Percentiles rank a stretch among this genome's conserved stretches.
These are phyloP conservation scores for Vidua chalybeata DNA, from an alignment of 2,113 vertebrate genomes.

Conservation along the genomic window DNA sequence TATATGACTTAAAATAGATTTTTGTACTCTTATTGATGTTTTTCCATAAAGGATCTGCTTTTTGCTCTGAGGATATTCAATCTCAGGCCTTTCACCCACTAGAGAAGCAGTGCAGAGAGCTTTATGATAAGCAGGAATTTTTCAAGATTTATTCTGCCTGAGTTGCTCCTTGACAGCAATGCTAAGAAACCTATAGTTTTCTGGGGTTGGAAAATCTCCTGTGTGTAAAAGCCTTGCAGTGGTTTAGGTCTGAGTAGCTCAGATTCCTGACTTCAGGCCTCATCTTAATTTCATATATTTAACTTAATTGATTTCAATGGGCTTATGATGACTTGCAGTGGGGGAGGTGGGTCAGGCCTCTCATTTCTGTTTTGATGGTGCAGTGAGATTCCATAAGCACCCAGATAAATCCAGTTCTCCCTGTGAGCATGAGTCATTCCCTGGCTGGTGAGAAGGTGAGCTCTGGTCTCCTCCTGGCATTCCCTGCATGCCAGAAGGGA, in stretches of 20 bases:
- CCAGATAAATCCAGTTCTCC: not conserved
- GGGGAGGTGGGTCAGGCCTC: not conserved
- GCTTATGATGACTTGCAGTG: not conserved
- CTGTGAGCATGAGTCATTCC: not conserved
- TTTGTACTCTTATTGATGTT: not conserved
- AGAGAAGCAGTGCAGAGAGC: not conserved
- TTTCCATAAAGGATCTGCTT: not conserved
- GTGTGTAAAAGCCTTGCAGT: not conserved
- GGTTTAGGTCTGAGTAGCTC: not conserved
- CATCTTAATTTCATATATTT: slow-evolving; percentile 19
- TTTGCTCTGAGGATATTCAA: not conserved
- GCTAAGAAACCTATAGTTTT: not conserved
- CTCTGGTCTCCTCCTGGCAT: not conserved
- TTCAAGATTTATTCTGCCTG: not conserved
- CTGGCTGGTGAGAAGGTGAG: not conserved
- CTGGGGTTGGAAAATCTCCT: not conserved
- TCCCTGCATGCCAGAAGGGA: not conserved
- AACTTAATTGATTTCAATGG: slow-evolving; percentile 1
- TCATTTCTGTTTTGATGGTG: not conserved
- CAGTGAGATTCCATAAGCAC: not conserved
- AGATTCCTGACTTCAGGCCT: slow-evolving; percentile 20
- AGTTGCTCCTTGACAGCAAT: not conserved
- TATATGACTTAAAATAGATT: not conserved
- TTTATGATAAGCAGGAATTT: slow-evolving; percentile 1
- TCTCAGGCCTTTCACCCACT: not conserved